Evolutionary conservation across 1,140 invertebrate species (phyloP).

Genomic region (Apis mellifera): DNA sequence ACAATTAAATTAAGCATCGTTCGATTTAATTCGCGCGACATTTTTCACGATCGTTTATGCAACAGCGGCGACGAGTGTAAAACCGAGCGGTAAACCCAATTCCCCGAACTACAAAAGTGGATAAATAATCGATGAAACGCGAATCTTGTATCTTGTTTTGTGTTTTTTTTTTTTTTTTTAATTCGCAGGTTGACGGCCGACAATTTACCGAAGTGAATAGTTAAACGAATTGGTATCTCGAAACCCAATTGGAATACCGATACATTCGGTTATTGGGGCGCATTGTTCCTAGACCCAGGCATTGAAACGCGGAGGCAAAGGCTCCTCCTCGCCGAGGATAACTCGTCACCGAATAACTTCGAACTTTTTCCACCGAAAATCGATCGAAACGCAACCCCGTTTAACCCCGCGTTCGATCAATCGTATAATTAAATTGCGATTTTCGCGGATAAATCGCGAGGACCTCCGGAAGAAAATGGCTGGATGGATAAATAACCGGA

Average conservation of each 20-base stretch:
- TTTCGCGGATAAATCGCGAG: no score
- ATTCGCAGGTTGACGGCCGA: constrained; percentile 16
- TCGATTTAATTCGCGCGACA: no score
- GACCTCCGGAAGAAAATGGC: no score
- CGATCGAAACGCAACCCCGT: no score
- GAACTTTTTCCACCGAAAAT: no score
- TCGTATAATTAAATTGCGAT: no score
- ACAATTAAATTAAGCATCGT: no score
- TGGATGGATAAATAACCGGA: no score
- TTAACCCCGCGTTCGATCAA: no score
- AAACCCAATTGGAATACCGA: constrained; percentile 55
- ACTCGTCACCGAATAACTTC: constrained; percentile 40
- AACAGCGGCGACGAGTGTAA: no score
- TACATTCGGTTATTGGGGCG: constrained; percentile 43
- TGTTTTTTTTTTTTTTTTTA: constrained; percentile 2
- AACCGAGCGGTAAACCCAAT: neutral
- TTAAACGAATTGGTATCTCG: constrained; percentile 58
- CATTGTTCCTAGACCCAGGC: constrained; percentile 47
- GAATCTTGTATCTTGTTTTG: constrained; percentile 12
- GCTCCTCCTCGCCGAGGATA: neutral
- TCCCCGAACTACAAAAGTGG: neutral
- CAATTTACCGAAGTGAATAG: constrained; percentile 51
- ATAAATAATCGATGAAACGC: constrained; percentile 8
- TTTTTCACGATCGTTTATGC: no score
- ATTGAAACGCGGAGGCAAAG: constrained; percentile 10